phyloP scores from a whole-genome alignment of 2,888 invertebrate genomes.

The Epinotia bilunana region DNA sequence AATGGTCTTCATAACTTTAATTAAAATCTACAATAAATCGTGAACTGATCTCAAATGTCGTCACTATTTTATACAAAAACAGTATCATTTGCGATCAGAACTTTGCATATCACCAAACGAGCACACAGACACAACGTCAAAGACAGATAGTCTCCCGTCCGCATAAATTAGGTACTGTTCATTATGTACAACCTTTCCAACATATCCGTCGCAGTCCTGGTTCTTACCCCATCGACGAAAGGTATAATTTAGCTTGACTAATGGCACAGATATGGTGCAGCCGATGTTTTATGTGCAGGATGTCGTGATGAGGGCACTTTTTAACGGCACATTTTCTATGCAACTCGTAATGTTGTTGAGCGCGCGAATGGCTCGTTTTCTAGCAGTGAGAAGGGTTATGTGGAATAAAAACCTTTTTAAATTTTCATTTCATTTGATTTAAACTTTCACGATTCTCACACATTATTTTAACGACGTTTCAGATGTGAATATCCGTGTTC shows the following conservation, averaged over 20 bases:
- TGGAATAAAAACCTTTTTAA: not conserved
- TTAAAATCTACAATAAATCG: not conserved
- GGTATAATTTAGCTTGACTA: not conserved
- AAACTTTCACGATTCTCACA: too few relatives aligned
- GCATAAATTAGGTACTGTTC: slow-evolving; percentile 74
- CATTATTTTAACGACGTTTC: too few relatives aligned
- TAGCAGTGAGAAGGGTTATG: slow-evolving; percentile 46
- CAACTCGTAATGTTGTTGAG: slow-evolving; percentile 57
- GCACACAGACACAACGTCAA: slow-evolving; percentile 50
- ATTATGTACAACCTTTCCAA: slow-evolving; percentile 62
- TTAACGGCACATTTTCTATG: slow-evolving; percentile 60
- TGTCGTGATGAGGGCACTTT: slow-evolving; percentile 74
- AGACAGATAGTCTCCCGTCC: slow-evolving; percentile 74
- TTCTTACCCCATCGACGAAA: not conserved
- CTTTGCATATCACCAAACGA: slow-evolving; percentile 23
- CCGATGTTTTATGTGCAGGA: slow-evolving; percentile 77
- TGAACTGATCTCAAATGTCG: not conserved
- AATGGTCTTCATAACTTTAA: not conserved
- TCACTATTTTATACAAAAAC: not conserved
- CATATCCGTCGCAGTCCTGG: not conserved
- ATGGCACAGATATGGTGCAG: not conserved
- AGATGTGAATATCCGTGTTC: too few relatives aligned
- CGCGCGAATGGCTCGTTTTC: slow-evolving; percentile 61
- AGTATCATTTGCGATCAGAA: slow-evolving; percentile 24
- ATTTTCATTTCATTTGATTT: too few relatives aligned